These are phyloP conservation scores for Misgurnus mizolepis DNA, from an alignment of 2,113 vertebrate species.

Conservation along the genomic window DNA sequence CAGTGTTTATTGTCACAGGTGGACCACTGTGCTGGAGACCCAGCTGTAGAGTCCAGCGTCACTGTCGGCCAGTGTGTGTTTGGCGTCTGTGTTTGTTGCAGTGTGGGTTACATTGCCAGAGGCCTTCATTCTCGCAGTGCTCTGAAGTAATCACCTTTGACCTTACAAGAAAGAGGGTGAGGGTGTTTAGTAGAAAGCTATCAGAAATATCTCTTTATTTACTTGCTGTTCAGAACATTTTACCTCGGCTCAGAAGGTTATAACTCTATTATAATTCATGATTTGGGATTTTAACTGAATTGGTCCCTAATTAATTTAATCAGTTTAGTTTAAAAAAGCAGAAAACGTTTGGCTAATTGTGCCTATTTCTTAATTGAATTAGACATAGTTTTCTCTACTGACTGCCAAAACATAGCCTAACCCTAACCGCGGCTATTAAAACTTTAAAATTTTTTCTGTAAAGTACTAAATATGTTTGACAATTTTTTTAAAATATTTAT, in stretches of 20 bases:
- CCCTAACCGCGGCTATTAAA: no score
- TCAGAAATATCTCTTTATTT: conserved; percentile 10
- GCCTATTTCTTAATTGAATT: no score
- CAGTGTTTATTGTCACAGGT: conserved; percentile 74
- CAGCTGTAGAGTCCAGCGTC: conserved; percentile 67
- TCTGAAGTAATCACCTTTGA: conserved; percentile 41
- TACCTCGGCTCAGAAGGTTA: background rate
- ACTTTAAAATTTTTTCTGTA: no score
- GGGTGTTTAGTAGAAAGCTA: conserved; percentile 10
- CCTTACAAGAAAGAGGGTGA: conserved; percentile 8
- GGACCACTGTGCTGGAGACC: conserved; percentile 60
- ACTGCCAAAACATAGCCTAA: no score
- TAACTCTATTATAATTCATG: background rate
- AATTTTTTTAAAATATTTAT: no score
- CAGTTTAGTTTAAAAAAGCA: no score
- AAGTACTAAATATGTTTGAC: no score
- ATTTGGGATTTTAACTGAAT: no score
- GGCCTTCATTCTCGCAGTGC: conserved; percentile 43
- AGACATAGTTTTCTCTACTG: no score
- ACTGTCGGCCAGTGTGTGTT: conserved; percentile 42
- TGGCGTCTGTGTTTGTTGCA: conserved; percentile 15
- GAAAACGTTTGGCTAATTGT: no score
- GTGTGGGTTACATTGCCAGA: conserved; percentile 45
- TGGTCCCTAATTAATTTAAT: no score
- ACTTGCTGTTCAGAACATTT: background rate